Evolutionary conservation across 2,797 vertebrate genomes (phyloP), one percentile per base, ranked within the genome.

Genomic region (Tauraco hartlaubi): DNA sequence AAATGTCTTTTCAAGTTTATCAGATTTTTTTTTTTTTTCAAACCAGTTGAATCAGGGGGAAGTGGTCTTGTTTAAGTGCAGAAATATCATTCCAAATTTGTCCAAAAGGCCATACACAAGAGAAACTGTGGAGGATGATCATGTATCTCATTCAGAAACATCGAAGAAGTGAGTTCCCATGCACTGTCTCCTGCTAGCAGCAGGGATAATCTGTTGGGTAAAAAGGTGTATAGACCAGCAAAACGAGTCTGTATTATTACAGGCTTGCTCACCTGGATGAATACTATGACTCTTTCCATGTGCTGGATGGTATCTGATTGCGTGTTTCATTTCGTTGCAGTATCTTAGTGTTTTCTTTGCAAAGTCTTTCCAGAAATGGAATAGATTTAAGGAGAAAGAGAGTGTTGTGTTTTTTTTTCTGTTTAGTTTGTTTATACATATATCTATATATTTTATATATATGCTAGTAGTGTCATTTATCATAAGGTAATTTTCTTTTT

Each of bases 401-500:
- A 5, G 3, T 5, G n/a, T n/a, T n/a, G n/a, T 44, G 52, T n/a
- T 0, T 1, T 9, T 4, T 22, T 33, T 55, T 26, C 39, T 6
- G 4, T 3, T 51, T 61, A 6, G 4, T 21, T 44, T 16, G 8
- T n/a, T 79, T 52, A 0, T 28, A 8, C 3, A 17, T 31, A 10
- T 44, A 44, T 46, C 2, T 74, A 8, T 14, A 2, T 21, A 8
- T 41, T 48, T 11, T 23, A 6, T 5, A 18, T 5, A 55, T 6
- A 25, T 41, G 4, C 5, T 14, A 19, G 2, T 26, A 51, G 4
- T 33, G 3, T 31, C 7, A 51, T 7, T 54, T 59, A 33, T 55
- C 12, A 33, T 58, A 31, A 63, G 5, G 25, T 28, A 20, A 6
- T 59, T 76, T 48, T 18, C 18, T 55, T 52, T 67, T 58, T 11